A percentile compares a stretch with the other conserved stretches of the same genome.
Conservation (phyloP, 2,888 invertebrate species). For the Mesorhabditis spiculigera region DNA sequence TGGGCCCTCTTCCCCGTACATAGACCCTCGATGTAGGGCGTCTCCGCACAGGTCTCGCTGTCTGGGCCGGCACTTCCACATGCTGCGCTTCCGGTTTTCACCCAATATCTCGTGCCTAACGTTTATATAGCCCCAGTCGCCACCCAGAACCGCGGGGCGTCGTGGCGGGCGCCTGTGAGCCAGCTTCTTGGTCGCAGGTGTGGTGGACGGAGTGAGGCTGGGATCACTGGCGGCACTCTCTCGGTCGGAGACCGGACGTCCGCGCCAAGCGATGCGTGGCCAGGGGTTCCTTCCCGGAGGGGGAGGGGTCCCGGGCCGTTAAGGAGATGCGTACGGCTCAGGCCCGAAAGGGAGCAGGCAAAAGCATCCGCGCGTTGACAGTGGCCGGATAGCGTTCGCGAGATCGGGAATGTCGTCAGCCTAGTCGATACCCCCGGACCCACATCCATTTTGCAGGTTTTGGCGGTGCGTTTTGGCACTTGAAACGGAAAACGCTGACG, state of each 20-base stretch:
- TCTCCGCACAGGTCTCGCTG: too few species aligned
- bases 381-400: conserved; percentile 43
- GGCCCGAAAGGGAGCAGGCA: conserved; percentile 53
- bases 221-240: conserved; percentile 32
- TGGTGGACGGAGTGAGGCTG: conserved; percentile 40
- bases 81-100: too few species aligned
- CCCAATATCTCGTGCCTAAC: not conserved
- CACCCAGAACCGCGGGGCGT: conserved; percentile 25
- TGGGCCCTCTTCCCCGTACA: too few species aligned
- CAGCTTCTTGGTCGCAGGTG: conserved; percentile 42
- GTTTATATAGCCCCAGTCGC: not conserved
- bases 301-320: conserved; percentile 33
- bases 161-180: conserved; percentile 44
- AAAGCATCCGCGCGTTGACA: conserved; percentile 49
- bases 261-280: conserved; percentile 46
- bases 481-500: too few species aligned
- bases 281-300: conserved; percentile 34
- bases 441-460: conserved; percentile 21
- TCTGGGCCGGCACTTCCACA: too few species aligned
- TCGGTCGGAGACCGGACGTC: conserved; percentile 43
- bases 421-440: conserved; percentile 37
- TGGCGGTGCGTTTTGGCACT: too few species aligned
- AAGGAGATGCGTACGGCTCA: conserved; percentile 50
- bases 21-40: too few species aligned
- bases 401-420: conserved; percentile 28